A percentile compares a stretch with the other conserved stretches of the same genome.
These are phyloP conservation scores for Siphonodentalium dalli DNA, from an alignment of 2,888 invertebrate genomes.

Conservation along the genomic window DNA sequence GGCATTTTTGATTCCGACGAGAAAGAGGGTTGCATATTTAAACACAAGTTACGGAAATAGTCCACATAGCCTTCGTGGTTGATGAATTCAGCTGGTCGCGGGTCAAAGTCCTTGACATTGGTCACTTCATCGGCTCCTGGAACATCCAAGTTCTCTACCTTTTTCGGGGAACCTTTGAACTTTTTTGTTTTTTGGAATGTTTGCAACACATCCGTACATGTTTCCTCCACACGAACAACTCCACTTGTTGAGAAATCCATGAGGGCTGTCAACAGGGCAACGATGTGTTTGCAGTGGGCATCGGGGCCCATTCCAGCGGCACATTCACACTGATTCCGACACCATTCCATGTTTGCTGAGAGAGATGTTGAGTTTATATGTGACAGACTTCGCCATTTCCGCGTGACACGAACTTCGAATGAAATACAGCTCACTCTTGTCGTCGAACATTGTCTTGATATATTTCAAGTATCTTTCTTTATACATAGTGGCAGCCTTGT, in stretches of 20 bases:
- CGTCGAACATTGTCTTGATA: too few relatives aligned
- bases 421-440: too few relatives aligned
- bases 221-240: constrained; percentile 16
- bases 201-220: constrained; percentile 29
- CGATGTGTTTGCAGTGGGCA: constrained; percentile 37
- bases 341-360: constrained; percentile 17
- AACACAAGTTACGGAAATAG: constrained; percentile 24
- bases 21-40: too few relatives aligned
- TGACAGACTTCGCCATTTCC: constrained; percentile 21
- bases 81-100: constrained; percentile 16
- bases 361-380: constrained; percentile 24
- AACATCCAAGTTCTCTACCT: constrained; percentile 17
- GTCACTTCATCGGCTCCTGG: constrained; percentile 22
- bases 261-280: constrained; percentile 21
- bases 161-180: constrained; percentile 18
- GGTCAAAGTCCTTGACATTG: constrained; percentile 27
- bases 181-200: constrained; percentile 21
- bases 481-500: too few relatives aligned
- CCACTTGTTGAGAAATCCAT: constrained; percentile 9
- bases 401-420: constrained; percentile 16
- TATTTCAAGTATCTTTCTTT: too few relatives aligned
- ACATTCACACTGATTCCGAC: constrained; percentile 36
- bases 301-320: constrained; percentile 35
- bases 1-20: constrained; percentile 25
- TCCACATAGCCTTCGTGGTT: constrained; percentile 12